Conservation (phyloP, 2,888 invertebrate genomes). For the Drosophila paramelanica region DNA sequence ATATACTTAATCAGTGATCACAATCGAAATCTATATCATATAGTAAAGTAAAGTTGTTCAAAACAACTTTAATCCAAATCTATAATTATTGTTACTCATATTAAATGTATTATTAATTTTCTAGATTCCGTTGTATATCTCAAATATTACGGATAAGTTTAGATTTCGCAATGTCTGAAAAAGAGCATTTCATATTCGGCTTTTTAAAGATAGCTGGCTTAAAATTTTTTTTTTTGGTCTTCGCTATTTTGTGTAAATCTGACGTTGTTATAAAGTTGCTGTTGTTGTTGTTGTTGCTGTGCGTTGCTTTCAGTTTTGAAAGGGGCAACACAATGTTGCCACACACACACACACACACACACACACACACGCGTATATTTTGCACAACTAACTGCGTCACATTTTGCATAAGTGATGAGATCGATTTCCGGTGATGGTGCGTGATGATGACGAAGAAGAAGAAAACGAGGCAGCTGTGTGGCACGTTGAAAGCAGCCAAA, state of each 20-base stretch:
- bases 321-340: constrained; percentile 40
- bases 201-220: not conserved
- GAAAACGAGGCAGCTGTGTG: constrained; percentile 5
- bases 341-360: constrained; percentile 8
- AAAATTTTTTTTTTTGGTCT: constrained; percentile 4
- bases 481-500: constrained; percentile 16
- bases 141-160: too few relatives aligned
- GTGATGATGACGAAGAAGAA: constrained; percentile 55
- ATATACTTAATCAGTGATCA: too few relatives aligned
- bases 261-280: constrained; percentile 50
- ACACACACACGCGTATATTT: constrained; percentile 61
- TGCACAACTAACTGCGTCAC: constrained; percentile 79
- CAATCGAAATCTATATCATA: too few relatives aligned
- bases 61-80: too few relatives aligned
- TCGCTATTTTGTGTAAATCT: constrained; percentile 39
- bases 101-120: too few relatives aligned
- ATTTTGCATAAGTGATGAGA: constrained; percentile 80
- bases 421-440: constrained; percentile 76
- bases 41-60: too few relatives aligned
- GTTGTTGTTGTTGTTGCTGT: constrained; percentile 10
- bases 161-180: not conserved
- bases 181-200: constrained; percentile 3
- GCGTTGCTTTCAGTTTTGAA: constrained; percentile 34
- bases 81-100: too few relatives aligned
- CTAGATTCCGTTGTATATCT: too few relatives aligned